phyloP scores from a whole-genome alignment of 53 echinoderm and acorn worm genomes.

The Glandiceps talaboti region DNA sequence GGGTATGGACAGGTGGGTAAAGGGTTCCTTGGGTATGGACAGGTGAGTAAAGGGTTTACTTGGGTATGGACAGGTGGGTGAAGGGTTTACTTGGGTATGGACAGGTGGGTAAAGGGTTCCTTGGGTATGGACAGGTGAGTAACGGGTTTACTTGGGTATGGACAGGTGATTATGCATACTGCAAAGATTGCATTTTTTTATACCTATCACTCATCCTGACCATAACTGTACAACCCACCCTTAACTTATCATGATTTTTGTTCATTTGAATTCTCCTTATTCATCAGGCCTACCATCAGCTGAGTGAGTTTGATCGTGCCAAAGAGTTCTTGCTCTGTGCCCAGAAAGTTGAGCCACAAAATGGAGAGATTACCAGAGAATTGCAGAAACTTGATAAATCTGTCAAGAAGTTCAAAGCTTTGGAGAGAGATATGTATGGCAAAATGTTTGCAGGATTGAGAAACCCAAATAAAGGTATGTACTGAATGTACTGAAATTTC shows the following conservation, averaged over 20 bases:
- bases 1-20: no score
- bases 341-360: constrained; percentile 25
- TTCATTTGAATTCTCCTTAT: not conserved
- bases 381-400: constrained; percentile 26
- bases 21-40: no score
- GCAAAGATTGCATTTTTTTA: not conserved
- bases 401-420: constrained; percentile 10
- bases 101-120: no score
- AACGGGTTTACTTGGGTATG: no score
- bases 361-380: constrained; percentile 24
- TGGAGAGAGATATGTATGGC: constrained; percentile 36
- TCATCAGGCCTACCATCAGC: constrained; percentile 33
- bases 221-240: no score
- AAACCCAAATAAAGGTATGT: not conserved
- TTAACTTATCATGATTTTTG: no score
- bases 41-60: no score
- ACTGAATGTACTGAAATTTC: not conserved
- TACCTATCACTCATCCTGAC: not conserved
- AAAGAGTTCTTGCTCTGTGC: constrained; percentile 23
- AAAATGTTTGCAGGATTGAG: constrained; percentile 39
- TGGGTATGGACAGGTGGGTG: no score
- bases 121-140: no score
- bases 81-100: no score
- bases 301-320: constrained; percentile 39
- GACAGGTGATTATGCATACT: no score